These are phyloP conservation scores for Folsomia candida DNA, from an alignment of 2,888 invertebrate genomes.

Conservation along the genomic window DNA sequence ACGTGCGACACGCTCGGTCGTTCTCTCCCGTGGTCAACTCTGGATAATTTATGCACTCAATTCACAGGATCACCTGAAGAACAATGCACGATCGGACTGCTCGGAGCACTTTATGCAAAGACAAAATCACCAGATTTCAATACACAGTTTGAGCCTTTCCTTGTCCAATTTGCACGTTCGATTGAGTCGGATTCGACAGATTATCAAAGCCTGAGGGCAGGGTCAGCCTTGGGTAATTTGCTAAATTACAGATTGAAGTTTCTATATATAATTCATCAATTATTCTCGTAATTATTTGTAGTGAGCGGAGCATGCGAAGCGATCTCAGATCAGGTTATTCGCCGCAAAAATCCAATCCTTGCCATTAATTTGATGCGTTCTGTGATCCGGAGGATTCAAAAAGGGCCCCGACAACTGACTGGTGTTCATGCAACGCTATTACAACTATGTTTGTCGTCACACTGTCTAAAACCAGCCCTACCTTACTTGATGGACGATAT, in stretches of 20 bases:
- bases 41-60: not conserved
- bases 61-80: not conserved
- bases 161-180: slow-evolving; percentile 31
- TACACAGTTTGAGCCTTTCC: slow-evolving; percentile 36
- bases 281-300: slow-evolving; percentile 57
- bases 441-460: slow-evolving; percentile 83
- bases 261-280: slow-evolving; percentile 21
- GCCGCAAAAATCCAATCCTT: slow-evolving; percentile 72
- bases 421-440: slow-evolving; percentile 92
- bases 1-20: not conserved
- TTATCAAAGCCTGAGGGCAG: slow-evolving; percentile 24
- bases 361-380: slow-evolving; percentile 78
- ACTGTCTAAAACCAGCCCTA: slow-evolving; percentile 87
- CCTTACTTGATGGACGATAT: slow-evolving; percentile 86
- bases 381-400: slow-evolving; percentile 67
- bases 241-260: too few relatives aligned
- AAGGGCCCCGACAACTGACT: slow-evolving; percentile 67
- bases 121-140: slow-evolving; percentile 36
- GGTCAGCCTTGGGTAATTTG: slow-evolving; percentile 25
- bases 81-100: slow-evolving; percentile 25
- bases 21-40: not conserved
- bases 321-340: slow-evolving; percentile 73
- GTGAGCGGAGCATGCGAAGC: slow-evolving; percentile 87
- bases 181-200: slow-evolving; percentile 7
- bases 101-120: slow-evolving; percentile 43